A percentile compares a stretch with the other conserved stretches of the same genome.
These are phyloP conservation scores for Peromyscus eremicus DNA, from an alignment of 2,797 vertebrate genomes.

Conservation along the genomic window DNA sequence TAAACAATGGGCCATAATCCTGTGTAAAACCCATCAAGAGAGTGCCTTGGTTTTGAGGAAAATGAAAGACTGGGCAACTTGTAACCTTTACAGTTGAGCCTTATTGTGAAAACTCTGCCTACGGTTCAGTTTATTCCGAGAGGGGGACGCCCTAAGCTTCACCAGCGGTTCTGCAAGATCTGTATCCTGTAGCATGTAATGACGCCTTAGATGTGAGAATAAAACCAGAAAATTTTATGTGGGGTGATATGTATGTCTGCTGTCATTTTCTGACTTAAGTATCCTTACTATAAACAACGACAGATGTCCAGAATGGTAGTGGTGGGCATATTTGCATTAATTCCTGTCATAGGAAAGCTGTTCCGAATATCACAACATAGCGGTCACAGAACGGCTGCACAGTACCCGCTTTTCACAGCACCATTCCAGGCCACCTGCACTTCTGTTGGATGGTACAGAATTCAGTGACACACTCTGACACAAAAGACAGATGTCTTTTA, in stretches of 20 bases:
- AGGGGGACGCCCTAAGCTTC: not conserved
- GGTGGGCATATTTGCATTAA: slow-evolving; percentile 34
- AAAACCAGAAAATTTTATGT: not conserved
- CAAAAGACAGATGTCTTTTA: slow-evolving; percentile 45
- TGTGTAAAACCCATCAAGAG: not conserved
- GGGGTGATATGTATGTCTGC: not conserved
- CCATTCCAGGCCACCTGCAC: not conserved
- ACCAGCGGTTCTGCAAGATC: not conserved
- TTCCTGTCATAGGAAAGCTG: slow-evolving; percentile 10
- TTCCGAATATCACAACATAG: not conserved
- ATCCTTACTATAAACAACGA: slow-evolving; percentile 49
- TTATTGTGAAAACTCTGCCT: not conserved
- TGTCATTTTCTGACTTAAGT: slow-evolving; percentile 43
- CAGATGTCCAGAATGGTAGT: slow-evolving; percentile 19
- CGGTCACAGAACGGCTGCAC: fast-evolving
- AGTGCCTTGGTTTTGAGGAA: not conserved
- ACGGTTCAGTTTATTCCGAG: not conserved
- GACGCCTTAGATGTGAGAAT: not conserved
- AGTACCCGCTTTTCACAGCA: not conserved
- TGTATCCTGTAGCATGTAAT: not conserved
- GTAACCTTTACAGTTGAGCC: slow-evolving; percentile 9
- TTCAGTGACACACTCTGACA: not conserved
- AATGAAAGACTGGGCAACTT: not conserved
- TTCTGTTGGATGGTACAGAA: not conserved
- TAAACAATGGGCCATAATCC: not conserved